Evolutionary conservation across 53 echinoderm and acorn worm species (phyloP).

Genomic region (Patiria pectinifera): DNA sequence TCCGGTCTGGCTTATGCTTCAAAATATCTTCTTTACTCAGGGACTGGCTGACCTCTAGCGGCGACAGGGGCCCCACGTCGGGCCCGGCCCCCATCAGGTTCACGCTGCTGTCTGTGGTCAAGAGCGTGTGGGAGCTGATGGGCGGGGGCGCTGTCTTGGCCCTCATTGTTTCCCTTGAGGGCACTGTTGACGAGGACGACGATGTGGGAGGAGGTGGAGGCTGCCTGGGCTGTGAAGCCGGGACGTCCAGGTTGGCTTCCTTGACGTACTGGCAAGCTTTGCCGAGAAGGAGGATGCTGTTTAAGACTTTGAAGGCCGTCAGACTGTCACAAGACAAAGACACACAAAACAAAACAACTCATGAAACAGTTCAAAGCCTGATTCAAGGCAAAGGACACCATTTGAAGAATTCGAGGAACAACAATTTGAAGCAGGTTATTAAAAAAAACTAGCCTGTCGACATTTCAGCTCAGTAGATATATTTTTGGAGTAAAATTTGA

Average conservation of each 20-base stretch:
- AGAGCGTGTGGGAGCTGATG: conserved; percentile 45
- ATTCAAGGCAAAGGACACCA: background rate
- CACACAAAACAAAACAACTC: background rate
- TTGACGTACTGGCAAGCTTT: conserved; percentile 80
- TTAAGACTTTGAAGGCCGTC: conserved; percentile 82
- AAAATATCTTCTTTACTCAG: conserved; percentile 7
- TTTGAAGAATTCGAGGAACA: background rate
- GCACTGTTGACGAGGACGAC: background rate
- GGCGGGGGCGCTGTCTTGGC: conserved; percentile 11
- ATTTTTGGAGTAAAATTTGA: too few species aligned
- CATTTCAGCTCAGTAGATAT: too few species aligned
- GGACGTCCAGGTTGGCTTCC: conserved; percentile 66
- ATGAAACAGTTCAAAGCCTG: background rate
- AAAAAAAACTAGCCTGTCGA: too few species aligned
- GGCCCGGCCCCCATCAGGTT: conserved; percentile 48
- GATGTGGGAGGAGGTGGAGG: conserved; percentile 11
- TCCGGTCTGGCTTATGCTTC: conserved; percentile 32
- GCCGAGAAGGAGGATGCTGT: conserved; percentile 87
- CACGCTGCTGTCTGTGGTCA: conserved; percentile 70
- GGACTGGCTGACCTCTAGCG: conserved; percentile 11
- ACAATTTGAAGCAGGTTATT: too few species aligned
- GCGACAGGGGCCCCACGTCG: conserved; percentile 49
- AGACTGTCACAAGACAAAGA: conserved; percentile 65
- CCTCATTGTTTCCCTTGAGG: background rate
- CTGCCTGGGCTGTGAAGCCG: conserved; percentile 27